Evolutionary conservation across 2,888 invertebrate species (phyloP).

Genomic region (Lasioglossum pauxillum): DNA sequence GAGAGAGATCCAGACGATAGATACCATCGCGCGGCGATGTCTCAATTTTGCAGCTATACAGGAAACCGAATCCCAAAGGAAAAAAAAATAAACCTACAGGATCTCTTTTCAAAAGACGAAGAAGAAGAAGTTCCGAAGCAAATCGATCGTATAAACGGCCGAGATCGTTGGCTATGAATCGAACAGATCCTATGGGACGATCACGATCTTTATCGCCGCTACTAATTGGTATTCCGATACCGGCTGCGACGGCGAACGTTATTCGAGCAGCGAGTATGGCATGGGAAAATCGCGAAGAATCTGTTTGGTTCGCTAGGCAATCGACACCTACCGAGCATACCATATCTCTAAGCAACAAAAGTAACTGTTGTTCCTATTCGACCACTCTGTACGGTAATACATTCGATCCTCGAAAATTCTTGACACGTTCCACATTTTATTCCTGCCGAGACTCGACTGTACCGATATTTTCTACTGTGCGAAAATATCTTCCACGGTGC

Average conservation of each 20-base stretch:
- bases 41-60: constrained; percentile 24
- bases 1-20: background rate
- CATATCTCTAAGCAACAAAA: constrained; percentile 36
- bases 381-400: background rate
- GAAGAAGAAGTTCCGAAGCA: background rate
- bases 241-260: constrained; percentile 60
- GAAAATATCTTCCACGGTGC: background rate
- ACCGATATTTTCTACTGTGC: background rate
- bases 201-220: constrained; percentile 65
- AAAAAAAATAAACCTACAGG: background rate
- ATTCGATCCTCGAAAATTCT: background rate
- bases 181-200: constrained; percentile 45
- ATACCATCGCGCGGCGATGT: constrained; percentile 20
- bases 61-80: background rate
- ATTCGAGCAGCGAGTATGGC: constrained; percentile 65
- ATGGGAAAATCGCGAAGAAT: constrained; percentile 72
- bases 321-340: constrained; percentile 52
- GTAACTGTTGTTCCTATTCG: constrained; percentile 17
- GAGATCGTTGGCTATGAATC: background rate
- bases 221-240: constrained; percentile 67
- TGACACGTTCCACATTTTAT: background rate
- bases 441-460: background rate
- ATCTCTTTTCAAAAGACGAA: background rate
- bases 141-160: background rate
- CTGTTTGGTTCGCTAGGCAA: constrained; percentile 52